These are phyloP conservation scores for Rosalia funebris DNA, from an alignment of 2,888 invertebrate genomes.

Conservation along the genomic window DNA sequence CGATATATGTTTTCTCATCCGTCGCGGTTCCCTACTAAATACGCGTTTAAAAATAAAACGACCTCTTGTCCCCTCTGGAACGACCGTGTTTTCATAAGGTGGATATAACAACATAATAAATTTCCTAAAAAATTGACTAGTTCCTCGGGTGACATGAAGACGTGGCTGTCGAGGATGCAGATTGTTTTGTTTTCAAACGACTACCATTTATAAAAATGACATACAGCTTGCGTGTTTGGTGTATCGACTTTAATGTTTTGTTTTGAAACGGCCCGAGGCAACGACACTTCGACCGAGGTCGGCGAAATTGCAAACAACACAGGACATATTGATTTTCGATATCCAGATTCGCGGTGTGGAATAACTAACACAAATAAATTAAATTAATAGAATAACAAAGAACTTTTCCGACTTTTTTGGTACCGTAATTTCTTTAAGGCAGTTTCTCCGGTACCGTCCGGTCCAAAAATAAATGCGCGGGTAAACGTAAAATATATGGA, in stretches of 20 bases:
- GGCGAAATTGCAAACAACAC: too few relatives aligned
- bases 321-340: too few relatives aligned
- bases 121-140: conserved; percentile 35
- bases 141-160: conserved; percentile 36
- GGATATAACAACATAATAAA: conserved; percentile 29
- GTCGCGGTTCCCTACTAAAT: conserved; percentile 19
- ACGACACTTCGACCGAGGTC: too few relatives aligned
- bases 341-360: too few relatives aligned
- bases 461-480: too few relatives aligned
- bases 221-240: conserved; percentile 28
- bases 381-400: too few relatives aligned
- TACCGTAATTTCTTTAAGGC: too few relatives aligned
- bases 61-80: conserved; percentile 26
- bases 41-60: conserved; percentile 33
- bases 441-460: too few relatives aligned
- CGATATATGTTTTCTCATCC: conserved; percentile 14
- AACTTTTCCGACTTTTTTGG: too few relatives aligned
- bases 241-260: conserved; percentile 15
- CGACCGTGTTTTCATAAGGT: conserved; percentile 33
- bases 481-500: too few relatives aligned
- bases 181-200: conserved; percentile 37
- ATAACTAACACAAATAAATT: too few relatives aligned
- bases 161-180: conserved; percentile 35
- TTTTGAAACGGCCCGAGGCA: conserved; percentile 1
- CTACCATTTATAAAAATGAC: conserved; percentile 38